phyloP scores from a whole-genome alignment of 2,113 vertebrate species.

The Rhodinocichla rosea region DNA sequence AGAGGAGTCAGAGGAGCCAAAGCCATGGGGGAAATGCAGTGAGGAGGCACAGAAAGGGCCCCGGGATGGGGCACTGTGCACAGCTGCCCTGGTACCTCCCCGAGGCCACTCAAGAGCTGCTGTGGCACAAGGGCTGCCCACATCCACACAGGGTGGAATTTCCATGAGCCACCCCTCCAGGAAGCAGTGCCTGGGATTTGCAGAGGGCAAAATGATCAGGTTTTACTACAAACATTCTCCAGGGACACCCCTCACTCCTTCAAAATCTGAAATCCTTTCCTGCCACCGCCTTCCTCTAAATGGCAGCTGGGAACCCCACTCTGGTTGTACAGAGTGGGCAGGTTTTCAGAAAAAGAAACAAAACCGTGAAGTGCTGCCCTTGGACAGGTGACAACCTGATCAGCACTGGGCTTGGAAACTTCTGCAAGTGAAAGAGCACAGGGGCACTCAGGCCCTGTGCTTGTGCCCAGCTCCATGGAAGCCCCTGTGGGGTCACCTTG shows the following conservation, averaged over 20 bases:
- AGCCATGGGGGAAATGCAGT: neutral
- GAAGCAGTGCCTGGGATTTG: neutral
- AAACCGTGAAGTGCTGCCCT: neutral
- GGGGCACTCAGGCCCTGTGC: accelerated
- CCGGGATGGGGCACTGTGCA: neutral
- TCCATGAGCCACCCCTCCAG: neutral
- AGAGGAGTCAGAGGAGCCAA: neutral
- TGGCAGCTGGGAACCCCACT: neutral
- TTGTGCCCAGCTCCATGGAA: neutral
- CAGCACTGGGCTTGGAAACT: neutral
- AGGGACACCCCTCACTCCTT: neutral
- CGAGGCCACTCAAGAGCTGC: neutral
- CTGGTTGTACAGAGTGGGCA: neutral
- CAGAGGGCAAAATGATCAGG: neutral
- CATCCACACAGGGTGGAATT: neutral
- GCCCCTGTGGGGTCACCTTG: neutral
- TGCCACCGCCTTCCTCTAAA: neutral
- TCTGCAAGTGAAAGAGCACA: accelerated
- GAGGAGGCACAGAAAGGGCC: neutral
- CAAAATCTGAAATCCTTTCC: neutral
- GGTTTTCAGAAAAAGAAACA: neutral
- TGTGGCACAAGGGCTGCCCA: neutral
- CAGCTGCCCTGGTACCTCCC: neutral
- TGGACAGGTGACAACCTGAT: neutral
- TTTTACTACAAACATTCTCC: neutral